A percentile compares a stretch with the other conserved stretches of the same genome.
These are phyloP conservation scores for Drosophila imparisetae DNA, from an alignment of 2,888 invertebrate species.

Conservation along the genomic window DNA sequence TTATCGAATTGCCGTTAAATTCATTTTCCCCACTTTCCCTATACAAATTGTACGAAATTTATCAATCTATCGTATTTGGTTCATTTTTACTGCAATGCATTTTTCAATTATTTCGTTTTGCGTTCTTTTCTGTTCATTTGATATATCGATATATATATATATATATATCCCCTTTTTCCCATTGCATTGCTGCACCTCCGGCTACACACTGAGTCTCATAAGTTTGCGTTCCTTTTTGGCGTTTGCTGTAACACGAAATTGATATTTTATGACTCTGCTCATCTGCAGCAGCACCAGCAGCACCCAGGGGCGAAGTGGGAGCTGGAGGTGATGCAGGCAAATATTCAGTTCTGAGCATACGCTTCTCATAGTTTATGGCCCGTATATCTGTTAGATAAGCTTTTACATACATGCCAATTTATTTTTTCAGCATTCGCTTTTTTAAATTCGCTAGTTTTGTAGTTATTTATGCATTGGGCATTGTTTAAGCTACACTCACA, in stretches of 20 bases:
- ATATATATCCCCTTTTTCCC: conserved; percentile 40
- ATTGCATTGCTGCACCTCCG: conserved; percentile 23
- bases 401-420: conserved; percentile 45
- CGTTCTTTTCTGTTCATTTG: conserved; percentile 47
- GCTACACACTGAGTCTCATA: conserved; percentile 57
- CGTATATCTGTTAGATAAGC: conserved; percentile 77
- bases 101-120: conserved; percentile 63
- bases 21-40: conserved; percentile 24
- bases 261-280: conserved; percentile 75
- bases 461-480: conserved; percentile 77
- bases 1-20: conserved; percentile 19
- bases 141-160: conserved; percentile 44
- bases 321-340: not conserved
- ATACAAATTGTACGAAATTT: conserved; percentile 53
- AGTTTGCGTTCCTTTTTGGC: conserved; percentile 74
- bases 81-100: conserved; percentile 72
- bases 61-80: conserved; percentile 45
- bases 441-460: conserved; percentile 56
- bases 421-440: conserved; percentile 26
- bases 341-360: conserved; percentile 59
- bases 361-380: conserved; percentile 78
- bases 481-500: conserved; percentile 68
- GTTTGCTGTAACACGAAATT: conserved; percentile 78
- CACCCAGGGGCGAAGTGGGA: not conserved
- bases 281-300: not conserved